Percentiles rank a stretch among this genome's conserved stretches.
These are phyloP conservation scores for Amblyraja radiata DNA, from an alignment of 2,797 vertebrate species.

Conservation along the genomic window DNA sequence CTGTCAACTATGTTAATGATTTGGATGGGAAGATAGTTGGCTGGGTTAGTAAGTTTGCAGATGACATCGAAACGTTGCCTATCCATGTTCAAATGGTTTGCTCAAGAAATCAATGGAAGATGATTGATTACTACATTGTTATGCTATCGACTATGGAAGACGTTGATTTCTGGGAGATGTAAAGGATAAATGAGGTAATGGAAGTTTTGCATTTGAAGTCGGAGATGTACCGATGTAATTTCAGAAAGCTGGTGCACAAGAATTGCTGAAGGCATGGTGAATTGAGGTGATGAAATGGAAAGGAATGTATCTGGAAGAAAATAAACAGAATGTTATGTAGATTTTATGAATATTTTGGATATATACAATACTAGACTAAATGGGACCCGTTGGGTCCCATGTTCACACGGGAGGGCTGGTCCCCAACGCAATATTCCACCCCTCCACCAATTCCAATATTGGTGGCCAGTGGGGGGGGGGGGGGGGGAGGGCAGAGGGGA, in stretches of 20 bases:
- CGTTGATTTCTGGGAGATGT: neutral
- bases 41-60: no score
- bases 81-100: neutral
- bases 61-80: no score
- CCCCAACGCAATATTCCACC: no score
- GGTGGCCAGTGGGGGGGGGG: no score
- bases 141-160: neutral
- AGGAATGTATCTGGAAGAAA: neutral
- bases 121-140: neutral
- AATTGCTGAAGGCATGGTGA: neutral
- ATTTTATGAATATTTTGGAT: neutral
- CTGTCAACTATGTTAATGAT: no score
- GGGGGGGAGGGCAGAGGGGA: no score
- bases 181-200: neutral
- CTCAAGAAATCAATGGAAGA: neutral
- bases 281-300: neutral
- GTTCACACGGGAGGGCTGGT: no score
- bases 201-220: conserved; percentile 4
- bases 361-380: no score
- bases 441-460: no score
- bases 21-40: no score
- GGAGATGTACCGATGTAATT: neutral
- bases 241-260: neutral
- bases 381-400: no score
- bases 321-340: neutral